Evolutionary conservation across 2,113 vertebrate genomes (phyloP).

Genomic region (Periophthalmus modestus): DNA sequence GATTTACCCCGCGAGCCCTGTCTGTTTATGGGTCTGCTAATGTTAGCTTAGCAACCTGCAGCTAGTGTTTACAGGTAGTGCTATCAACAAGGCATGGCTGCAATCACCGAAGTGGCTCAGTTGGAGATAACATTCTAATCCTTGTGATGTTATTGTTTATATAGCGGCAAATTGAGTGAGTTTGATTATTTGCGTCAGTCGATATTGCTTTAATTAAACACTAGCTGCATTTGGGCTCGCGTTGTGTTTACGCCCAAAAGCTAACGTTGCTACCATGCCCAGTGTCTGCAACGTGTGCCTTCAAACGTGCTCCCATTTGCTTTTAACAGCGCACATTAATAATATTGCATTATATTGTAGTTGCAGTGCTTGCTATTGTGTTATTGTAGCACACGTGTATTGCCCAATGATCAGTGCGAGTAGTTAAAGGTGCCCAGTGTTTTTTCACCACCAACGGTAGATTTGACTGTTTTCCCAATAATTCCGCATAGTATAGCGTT

Average conservation of each 20-base stretch:
- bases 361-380: neutral
- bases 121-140: neutral
- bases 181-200: neutral
- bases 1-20: slow-evolving; percentile 11
- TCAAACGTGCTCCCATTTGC: neutral
- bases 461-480: too few relatives aligned
- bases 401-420: neutral
- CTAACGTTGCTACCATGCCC: neutral
- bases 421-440: too few relatives aligned
- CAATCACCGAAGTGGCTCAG: too few relatives aligned
- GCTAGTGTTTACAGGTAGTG: slow-evolving; percentile 15
- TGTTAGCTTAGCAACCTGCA: slow-evolving; percentile 40
- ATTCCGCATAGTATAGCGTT: too few relatives aligned
- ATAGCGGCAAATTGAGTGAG: neutral
- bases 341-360: neutral
- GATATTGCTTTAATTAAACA: neutral
- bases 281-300: neutral
- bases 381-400: neutral
- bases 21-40: slow-evolving; percentile 21
- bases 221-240: neutral
- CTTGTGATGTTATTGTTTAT: neutral
- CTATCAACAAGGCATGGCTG: slow-evolving; percentile 1
- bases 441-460: too few relatives aligned
- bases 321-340: neutral
- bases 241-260: neutral